A percentile compares a stretch with the other conserved stretches of the same genome.
Conservation (phyloP, 1,140 invertebrate species). For the Drosophila asahinai region DNA sequence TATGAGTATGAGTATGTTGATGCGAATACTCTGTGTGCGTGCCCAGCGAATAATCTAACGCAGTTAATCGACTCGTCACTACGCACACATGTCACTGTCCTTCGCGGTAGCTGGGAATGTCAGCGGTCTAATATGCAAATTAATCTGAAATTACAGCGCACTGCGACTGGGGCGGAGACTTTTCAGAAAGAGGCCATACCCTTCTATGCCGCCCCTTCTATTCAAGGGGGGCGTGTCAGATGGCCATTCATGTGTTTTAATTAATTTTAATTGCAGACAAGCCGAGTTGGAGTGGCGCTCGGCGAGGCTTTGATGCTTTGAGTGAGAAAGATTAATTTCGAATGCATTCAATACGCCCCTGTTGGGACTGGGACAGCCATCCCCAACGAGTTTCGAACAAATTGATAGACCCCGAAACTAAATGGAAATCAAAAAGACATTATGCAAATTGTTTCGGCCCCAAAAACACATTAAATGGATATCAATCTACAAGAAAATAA, state of each 20-base stretch:
- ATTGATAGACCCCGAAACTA: conserved; percentile 36
- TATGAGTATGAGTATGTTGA: conserved; percentile 5
- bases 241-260: conserved; percentile 35
- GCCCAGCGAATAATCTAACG: conserved; percentile 70
- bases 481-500: conserved; percentile 68
- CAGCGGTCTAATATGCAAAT: conserved; percentile 77
- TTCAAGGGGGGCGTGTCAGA: conserved; percentile 13
- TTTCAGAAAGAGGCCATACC: conserved; percentile 20
- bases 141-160: conserved; percentile 72
- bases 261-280: conserved; percentile 47
- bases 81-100: conserved; percentile 59
- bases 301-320: conserved; percentile 4
- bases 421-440: conserved; percentile 69
- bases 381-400: neutral
- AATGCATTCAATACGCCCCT: conserved; percentile 28
- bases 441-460: conserved; percentile 61
- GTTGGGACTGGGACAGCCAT: neutral
- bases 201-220: neutral
- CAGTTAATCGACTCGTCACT: conserved; percentile 83
- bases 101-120: conserved; percentile 37
- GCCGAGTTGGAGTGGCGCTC: conserved; percentile 5
- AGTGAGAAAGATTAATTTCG: conserved; percentile 34
- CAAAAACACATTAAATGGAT: conserved; percentile 73
- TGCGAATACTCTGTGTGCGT: conserved; percentile 33
- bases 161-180: conserved; percentile 16